A percentile compares a stretch with the other conserved stretches of the same genome.
Conservation (phyloP, 2,797 vertebrate genomes). For the Chelmon rostratus region DNA sequence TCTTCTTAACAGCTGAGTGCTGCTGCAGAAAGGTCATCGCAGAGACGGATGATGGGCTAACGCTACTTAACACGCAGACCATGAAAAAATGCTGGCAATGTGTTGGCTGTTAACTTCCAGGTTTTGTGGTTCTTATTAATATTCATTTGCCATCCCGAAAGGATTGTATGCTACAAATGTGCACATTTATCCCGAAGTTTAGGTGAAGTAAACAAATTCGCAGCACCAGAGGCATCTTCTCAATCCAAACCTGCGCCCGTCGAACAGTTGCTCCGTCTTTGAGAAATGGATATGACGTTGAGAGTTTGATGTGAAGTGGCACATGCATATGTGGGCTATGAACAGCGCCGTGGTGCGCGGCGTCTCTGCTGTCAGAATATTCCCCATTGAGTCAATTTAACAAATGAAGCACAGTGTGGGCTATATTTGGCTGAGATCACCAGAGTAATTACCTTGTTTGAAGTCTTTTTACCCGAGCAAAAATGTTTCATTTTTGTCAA, state of each 20-base stretch:
- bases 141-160: neutral
- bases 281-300: slow-evolving; percentile 6
- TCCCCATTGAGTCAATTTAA: slow-evolving; percentile 64
- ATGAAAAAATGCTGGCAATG: slow-evolving; percentile 53
- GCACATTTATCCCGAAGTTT: neutral
- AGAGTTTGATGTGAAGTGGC: slow-evolving; percentile 21
- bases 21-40: slow-evolving; percentile 73
- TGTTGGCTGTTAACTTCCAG: slow-evolving; percentile 56
- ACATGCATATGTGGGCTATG: slow-evolving; percentile 4
- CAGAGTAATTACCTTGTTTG: slow-evolving; percentile 62
- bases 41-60: slow-evolving; percentile 54
- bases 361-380: slow-evolving; percentile 54
- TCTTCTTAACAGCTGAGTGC: slow-evolving; percentile 69
- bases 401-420: slow-evolving; percentile 60
- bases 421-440: slow-evolving; percentile 58
- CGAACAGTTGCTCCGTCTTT: slow-evolving; percentile 3
- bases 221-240: neutral
- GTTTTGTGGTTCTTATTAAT: slow-evolving; percentile 16
- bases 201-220: neutral
- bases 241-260: neutral
- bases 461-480: slow-evolving; percentile 55
- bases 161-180: slow-evolving; percentile 3
- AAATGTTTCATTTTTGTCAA: slow-evolving; percentile 67
- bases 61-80: slow-evolving; percentile 41
- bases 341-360: slow-evolving; percentile 24